Evolutionary conservation across 2,888 invertebrate species (phyloP).

Genomic region (Slavum lentiscoides): DNA sequence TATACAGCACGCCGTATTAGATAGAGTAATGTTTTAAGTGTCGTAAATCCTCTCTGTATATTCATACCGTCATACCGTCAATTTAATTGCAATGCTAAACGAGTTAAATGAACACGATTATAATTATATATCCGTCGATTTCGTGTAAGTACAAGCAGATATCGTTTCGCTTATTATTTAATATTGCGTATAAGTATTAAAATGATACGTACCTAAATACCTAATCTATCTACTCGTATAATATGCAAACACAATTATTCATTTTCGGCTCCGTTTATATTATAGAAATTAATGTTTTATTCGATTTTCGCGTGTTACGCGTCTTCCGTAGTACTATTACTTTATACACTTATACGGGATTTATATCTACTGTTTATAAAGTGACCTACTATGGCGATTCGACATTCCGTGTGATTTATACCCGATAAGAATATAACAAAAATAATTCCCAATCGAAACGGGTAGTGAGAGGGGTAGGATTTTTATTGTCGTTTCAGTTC

Average conservation of each 20-base stretch:
- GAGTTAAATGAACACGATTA: no score
- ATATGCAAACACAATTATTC: no score
- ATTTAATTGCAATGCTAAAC: neutral
- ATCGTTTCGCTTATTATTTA: no score
- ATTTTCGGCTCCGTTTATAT: neutral
- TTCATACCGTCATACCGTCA: neutral
- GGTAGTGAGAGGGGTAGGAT: no score
- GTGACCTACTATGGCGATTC: conserved; percentile 29
- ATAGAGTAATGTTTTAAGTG: neutral
- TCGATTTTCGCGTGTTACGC: conserved; percentile 34
- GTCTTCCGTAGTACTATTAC: neutral
- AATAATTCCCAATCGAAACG: neutral
- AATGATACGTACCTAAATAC: no score
- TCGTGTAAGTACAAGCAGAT: no score
- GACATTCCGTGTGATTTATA: neutral
- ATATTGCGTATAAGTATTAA: no score
- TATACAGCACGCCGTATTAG: no score
- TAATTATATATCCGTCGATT: no score
- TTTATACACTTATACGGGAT: neutral
- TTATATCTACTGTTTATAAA: neutral
- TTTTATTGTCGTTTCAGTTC: neutral
- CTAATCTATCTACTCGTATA: no score
- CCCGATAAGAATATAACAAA: neutral
- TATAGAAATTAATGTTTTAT: conserved; percentile 11
- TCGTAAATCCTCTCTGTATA: no score